phyloP scores from a whole-genome alignment of 2,797 vertebrate genomes.

The Phoxinus dragarum region DNA sequence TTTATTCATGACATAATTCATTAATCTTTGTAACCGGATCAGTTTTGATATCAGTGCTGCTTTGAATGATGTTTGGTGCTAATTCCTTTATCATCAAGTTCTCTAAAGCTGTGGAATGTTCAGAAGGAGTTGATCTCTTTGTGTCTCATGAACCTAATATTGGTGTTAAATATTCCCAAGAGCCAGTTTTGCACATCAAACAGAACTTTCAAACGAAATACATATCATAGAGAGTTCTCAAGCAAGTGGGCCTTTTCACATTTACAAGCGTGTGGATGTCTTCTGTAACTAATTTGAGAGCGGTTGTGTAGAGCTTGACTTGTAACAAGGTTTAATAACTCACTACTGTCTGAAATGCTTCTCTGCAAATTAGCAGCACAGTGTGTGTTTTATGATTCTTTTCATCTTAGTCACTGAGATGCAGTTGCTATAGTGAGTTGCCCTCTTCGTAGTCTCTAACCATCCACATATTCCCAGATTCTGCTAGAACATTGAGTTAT shows the following conservation, averaged over 20 bases:
- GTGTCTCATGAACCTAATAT: slow-evolving; percentile 9
- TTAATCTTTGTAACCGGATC: slow-evolving; percentile 1
- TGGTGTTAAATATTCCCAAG: slow-evolving; percentile 11
- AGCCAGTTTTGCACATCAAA: slow-evolving; percentile 21
- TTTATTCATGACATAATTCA: neutral
- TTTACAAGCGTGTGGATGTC: neutral
- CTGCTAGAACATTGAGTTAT: neutral
- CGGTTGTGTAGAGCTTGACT: neutral
- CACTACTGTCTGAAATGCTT: neutral
- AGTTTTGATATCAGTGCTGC: slow-evolving; percentile 20
- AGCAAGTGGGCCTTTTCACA: neutral
- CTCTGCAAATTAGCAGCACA: slow-evolving; percentile 24
- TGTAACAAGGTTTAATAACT: slow-evolving; percentile 26
- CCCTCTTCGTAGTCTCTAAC: neutral
- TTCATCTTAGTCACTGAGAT: neutral
- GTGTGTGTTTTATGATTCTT: slow-evolving; percentile 6
- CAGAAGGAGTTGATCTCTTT: slow-evolving; percentile 3
- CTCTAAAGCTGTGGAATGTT: neutral
- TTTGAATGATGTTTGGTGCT: neutral
- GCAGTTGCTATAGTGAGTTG: slow-evolving; percentile 24
- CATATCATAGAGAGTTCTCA: neutral
- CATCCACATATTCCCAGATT: neutral
- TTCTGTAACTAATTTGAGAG: slow-evolving; percentile 3
- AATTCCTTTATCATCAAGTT: slow-evolving; percentile 13
- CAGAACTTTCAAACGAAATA: neutral